A percentile compares a stretch with the other conserved stretches of the same genome.
Evolutionary conservation across 2,888 invertebrate genomes (phyloP).

Genomic region (Fragum sueziense): DNA sequence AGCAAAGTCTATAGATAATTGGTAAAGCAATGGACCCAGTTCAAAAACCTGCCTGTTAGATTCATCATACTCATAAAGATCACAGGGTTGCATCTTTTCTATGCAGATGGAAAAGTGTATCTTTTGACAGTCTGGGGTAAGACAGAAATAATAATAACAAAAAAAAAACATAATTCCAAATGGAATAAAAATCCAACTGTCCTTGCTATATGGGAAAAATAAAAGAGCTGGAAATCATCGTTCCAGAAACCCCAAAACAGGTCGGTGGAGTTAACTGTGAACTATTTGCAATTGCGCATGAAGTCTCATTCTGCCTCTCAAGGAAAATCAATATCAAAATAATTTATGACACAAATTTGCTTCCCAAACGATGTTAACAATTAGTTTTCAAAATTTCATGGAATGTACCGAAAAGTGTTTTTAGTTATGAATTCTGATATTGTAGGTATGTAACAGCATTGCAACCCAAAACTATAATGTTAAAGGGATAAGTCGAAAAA

Average conservation of each 20-base stretch:
- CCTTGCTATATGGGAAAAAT: constrained; percentile 4
- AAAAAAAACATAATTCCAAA: constrained; percentile 20
- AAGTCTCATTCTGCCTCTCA: background rate
- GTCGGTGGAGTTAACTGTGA: constrained; percentile 20
- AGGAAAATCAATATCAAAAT: background rate
- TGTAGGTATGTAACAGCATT: no score
- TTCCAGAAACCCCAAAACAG: constrained; percentile 16
- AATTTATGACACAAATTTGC: no score
- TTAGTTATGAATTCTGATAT: no score
- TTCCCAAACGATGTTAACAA: no score
- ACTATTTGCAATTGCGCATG: constrained; percentile 22
- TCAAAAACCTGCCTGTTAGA: constrained; percentile 22
- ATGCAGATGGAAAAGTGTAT: background rate
- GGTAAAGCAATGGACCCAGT: background rate
- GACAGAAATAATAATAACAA: background rate
- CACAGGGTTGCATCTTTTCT: constrained; percentile 20
- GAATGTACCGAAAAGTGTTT: no score
- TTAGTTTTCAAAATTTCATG: no score
- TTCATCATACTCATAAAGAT: constrained; percentile 32
- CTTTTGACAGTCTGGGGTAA: constrained; percentile 29
- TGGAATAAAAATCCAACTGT: constrained; percentile 21
- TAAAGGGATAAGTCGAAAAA: no score
- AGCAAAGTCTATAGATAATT: background rate
- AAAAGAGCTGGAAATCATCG: background rate
- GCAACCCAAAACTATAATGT: no score